These are phyloP conservation scores for Drosophila micromelanica DNA, from an alignment of 1,140 invertebrate species.

Conservation along the genomic window DNA sequence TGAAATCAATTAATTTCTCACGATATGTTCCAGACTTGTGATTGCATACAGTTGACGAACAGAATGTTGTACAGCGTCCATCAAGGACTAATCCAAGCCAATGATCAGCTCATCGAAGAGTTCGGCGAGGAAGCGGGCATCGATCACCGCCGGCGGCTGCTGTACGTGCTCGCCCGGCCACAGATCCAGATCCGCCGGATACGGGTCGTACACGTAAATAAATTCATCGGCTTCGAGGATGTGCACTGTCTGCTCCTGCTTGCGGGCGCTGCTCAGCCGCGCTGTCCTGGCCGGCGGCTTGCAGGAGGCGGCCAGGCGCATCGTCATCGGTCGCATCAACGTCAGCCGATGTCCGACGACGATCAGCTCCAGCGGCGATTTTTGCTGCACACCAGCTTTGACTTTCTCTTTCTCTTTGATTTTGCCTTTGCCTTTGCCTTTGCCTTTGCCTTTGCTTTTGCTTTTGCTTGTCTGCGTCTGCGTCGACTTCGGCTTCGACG, in stretches of 20 bases:
- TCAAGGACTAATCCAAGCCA: background rate
- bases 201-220: constrained; percentile 5
- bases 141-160: constrained; percentile 2
- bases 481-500: no score
- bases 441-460: no score
- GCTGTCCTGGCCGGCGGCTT: background rate
- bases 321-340: constrained; percentile 5
- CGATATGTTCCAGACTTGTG: no score
- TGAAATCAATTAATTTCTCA: no score
- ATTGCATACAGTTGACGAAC: no score
- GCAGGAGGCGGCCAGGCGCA: background rate
- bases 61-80: no score
- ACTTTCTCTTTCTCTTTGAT: no score
- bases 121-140: constrained; percentile 2
- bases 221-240: constrained; percentile 1
- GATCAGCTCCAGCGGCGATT: constrained; percentile 14
- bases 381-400: background rate
- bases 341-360: constrained; percentile 33
- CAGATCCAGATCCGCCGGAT: background rate
- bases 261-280: no score
- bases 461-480: no score
- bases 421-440: no score
- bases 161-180: background rate
- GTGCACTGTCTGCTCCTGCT: background rate
- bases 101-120: constrained; percentile 12